A percentile compares a stretch with the other conserved stretches of the same genome.
Conservation (phyloP, 1,140 invertebrate species). For the Psilanteris sp. region DNA sequence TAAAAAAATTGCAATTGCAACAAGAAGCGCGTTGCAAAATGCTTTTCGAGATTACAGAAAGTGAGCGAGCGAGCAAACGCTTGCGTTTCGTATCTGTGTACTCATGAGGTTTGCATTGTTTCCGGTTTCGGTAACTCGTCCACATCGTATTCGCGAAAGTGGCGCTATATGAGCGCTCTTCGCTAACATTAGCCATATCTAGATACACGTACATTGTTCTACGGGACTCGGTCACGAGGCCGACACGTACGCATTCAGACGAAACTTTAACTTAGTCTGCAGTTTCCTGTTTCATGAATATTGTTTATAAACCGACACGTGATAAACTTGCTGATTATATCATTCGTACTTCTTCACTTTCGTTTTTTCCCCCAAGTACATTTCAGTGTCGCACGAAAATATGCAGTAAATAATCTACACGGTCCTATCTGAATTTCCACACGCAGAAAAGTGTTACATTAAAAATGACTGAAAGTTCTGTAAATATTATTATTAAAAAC, state of each 20-base stretch:
- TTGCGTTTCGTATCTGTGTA: constrained; percentile 5
- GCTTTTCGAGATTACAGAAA: constrained; percentile 1
- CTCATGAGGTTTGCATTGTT: constrained; percentile 15
- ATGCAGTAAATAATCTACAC: too few relatives aligned
- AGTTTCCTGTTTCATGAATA: constrained; percentile 51
- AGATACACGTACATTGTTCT: constrained; percentile 53
- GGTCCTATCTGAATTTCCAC: too few relatives aligned
- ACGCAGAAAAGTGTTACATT: too few relatives aligned
- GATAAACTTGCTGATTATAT: constrained; percentile 15
- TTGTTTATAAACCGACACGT: constrained; percentile 29
- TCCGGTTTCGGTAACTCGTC: constrained; percentile 20
- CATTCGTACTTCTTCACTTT: constrained; percentile 16
- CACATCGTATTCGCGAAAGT: constrained; percentile 17
- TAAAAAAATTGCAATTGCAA: too few relatives aligned
- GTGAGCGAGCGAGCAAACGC: constrained; percentile 12
- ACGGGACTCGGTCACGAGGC: constrained; percentile 47
- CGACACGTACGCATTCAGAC: constrained; percentile 27
- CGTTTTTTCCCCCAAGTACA: too few relatives aligned
- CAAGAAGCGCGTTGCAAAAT: background rate
- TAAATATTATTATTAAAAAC: too few relatives aligned
- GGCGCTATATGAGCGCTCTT: constrained; percentile 32
- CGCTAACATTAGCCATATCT: constrained; percentile 42
- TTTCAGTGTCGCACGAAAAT: too few relatives aligned
- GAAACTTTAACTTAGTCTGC: constrained; percentile 51
- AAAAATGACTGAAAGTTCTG: too few relatives aligned